phyloP scores from a whole-genome alignment of 2,113 vertebrate genomes.

The Sinocyclocheilus maitianheensis region DNA sequence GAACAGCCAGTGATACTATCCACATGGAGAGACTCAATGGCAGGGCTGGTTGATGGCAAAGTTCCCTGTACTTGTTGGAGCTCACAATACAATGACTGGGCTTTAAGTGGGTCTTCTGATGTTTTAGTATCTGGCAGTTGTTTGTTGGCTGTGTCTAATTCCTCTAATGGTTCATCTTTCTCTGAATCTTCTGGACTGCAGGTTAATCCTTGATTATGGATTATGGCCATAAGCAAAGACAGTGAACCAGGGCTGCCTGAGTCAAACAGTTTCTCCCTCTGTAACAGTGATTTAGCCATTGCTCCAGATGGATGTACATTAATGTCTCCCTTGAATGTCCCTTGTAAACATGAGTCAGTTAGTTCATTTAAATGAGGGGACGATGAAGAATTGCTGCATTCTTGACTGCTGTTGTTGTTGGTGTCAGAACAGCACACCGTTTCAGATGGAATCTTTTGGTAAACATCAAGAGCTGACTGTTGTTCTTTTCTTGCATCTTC shows the following conservation, averaged over 20 bases:
- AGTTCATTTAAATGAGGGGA: conserved; percentile 12
- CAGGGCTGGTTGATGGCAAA: neutral
- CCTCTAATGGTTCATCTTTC: neutral
- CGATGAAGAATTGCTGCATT: conserved; percentile 49
- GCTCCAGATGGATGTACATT: neutral
- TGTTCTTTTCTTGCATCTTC: neutral
- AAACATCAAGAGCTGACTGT: conserved; percentile 3
- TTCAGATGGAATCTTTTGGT: conserved; percentile 1
- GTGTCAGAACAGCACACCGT: neutral
- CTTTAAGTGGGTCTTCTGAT: neutral
- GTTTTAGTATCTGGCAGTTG: neutral
- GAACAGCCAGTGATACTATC: neutral
- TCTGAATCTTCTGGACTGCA: conserved; percentile 16
- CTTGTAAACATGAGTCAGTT: neutral
- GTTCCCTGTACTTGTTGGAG: neutral
- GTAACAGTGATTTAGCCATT: neutral
- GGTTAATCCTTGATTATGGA: conserved; percentile 27
- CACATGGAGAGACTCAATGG: neutral
- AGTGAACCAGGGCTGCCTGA: conserved; percentile 21
- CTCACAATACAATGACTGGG: no score
- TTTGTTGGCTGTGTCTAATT: neutral
- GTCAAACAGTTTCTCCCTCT: conserved; percentile 4
- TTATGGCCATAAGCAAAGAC: conserved; percentile 40
- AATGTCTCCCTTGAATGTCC: neutral
- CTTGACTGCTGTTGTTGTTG: conserved; percentile 11